Evolutionary conservation across 2,888 invertebrate species (phyloP), one percentile per base, ranked within the genome.

Genomic region (Hirtodrosophila histrioides): DNA sequence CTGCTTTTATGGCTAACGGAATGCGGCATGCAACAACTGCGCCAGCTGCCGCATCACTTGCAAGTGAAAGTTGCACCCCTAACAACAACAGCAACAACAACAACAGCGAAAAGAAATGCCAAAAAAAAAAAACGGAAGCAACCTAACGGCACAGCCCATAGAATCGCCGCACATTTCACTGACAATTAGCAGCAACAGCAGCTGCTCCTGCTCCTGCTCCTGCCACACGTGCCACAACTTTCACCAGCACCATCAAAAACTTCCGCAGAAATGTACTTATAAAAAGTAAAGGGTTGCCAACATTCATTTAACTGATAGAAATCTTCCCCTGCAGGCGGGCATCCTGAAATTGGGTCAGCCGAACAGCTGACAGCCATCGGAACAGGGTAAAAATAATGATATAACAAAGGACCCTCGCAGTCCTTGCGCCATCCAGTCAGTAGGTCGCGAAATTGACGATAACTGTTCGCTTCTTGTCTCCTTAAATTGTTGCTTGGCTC

Each of bases 1-100:
- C 81, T 79, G 87, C 88, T 87, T 85, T 87, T 87, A 83, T 73
- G 76, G 71, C 80, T 71, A 74, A 69, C 73, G 73, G 73, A 74
- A 69, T 74, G 70, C 40, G 69, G 69, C 27, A 63, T 57, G 69
- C 73, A 39, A 49, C 67, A 40, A 43, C 31, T 8, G 29, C 46
- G 61, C 41, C 65, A 56, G 50, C 53, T 40, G 9, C 41, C 33
- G 11, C 35, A 33, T 24, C 43, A 46, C 37, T 39, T 33, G 29
- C 71, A 27, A 72, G 71, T 72, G 71, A 72, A 72, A 72, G 71
- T 72, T 58, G 36, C 29, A 57, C 57, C 67, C 67, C 65, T 27
- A 8, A 5, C 37, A 33, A 39, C 12, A 37, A 35, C 17, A 31
- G 29, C 7, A n/a, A n/a, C n/a, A 8, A 5, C 37, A 33, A 39